Percentiles rank a stretch among this genome's conserved stretches.
These are phyloP conservation scores for Hoplodrina blanda DNA, from an alignment of 2,888 invertebrate species.

Conservation along the genomic window DNA sequence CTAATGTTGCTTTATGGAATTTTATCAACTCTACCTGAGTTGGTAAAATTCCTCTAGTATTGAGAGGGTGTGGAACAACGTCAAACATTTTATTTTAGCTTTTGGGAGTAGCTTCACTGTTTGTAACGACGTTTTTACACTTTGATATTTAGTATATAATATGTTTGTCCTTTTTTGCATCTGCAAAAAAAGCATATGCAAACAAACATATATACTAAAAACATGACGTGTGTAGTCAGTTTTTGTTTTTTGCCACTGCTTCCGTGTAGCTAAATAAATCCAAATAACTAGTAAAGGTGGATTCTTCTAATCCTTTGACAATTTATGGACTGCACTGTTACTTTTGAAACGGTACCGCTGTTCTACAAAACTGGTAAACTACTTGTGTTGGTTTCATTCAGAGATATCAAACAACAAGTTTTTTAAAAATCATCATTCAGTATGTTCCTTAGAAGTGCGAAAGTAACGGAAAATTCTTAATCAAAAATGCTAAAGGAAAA, in stretches of 20 bases:
- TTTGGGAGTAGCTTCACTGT: conserved; percentile 40
- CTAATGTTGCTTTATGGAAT: conserved; percentile 24
- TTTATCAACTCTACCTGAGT: conserved; percentile 46
- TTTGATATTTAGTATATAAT: conserved; percentile 33
- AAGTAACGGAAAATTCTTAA: not conserved
- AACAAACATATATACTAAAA: too few relatives aligned
- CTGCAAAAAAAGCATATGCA: too few relatives aligned
- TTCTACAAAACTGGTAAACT: not conserved
- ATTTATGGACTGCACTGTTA: not conserved
- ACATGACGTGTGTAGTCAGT: not conserved
- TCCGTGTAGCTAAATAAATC: not conserved
- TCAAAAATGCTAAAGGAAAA: conserved; percentile 23
- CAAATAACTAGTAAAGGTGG: not conserved
- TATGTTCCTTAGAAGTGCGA: conserved; percentile 12
- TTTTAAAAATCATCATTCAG: conserved; percentile 1
- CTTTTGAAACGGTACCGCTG: not conserved
- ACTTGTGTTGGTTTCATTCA: not conserved
- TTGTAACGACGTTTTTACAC: conserved; percentile 35
- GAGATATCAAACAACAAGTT: not conserved
- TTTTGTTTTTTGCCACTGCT: not conserved
- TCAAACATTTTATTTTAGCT: conserved; percentile 52
- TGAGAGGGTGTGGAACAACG: conserved; percentile 43
- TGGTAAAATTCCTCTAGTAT: conserved; percentile 30
- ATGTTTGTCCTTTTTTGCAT: conserved; percentile 25
- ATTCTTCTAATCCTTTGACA: not conserved